These are phyloP conservation scores for Eupithecia centaureata DNA, from an alignment of 2,888 invertebrate species.

Conservation along the genomic window DNA sequence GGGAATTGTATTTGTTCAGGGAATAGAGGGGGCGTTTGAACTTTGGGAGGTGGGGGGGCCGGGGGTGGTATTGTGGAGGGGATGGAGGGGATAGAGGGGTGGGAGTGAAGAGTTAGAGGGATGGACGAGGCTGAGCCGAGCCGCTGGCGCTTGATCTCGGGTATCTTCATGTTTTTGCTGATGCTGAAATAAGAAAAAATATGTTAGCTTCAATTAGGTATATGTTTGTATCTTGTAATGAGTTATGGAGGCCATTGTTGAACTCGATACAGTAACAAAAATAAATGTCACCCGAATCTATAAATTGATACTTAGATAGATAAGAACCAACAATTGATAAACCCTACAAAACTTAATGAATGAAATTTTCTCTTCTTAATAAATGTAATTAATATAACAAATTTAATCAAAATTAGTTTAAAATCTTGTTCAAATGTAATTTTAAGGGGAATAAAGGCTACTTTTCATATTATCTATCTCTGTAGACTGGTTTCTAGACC, in stretches of 20 bases:
- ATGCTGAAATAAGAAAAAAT: slow-evolving; percentile 62
- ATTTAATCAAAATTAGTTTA: too few relatives aligned
- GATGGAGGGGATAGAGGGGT: slow-evolving; percentile 22
- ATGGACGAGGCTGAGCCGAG: slow-evolving; percentile 57
- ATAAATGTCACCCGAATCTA: too few relatives aligned
- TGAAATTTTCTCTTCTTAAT: too few relatives aligned
- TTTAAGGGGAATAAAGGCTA: too few relatives aligned
- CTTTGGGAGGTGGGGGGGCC: slow-evolving; percentile 12
- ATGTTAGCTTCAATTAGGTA: background rate
- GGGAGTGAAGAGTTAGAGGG: slow-evolving; percentile 22
- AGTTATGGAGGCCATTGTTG: background rate
- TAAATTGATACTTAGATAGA: too few relatives aligned
- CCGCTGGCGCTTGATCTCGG: slow-evolving; percentile 68
- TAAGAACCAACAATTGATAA: too few relatives aligned
- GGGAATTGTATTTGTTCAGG: slow-evolving; percentile 74
- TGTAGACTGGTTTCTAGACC: too few relatives aligned
- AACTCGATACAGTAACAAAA: too few relatives aligned
- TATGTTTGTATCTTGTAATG: background rate
- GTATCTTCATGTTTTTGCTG: slow-evolving; percentile 69
- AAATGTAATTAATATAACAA: too few relatives aligned
- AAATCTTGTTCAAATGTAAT: too few relatives aligned
- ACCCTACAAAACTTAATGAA: too few relatives aligned
- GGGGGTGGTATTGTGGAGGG: slow-evolving; percentile 17
- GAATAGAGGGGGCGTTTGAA: slow-evolving; percentile 46
- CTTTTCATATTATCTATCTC: too few relatives aligned